These are phyloP conservation scores for Sylvilagus bachmani DNA, from an alignment of 2,113 vertebrate genomes.

Conservation along the genomic window DNA sequence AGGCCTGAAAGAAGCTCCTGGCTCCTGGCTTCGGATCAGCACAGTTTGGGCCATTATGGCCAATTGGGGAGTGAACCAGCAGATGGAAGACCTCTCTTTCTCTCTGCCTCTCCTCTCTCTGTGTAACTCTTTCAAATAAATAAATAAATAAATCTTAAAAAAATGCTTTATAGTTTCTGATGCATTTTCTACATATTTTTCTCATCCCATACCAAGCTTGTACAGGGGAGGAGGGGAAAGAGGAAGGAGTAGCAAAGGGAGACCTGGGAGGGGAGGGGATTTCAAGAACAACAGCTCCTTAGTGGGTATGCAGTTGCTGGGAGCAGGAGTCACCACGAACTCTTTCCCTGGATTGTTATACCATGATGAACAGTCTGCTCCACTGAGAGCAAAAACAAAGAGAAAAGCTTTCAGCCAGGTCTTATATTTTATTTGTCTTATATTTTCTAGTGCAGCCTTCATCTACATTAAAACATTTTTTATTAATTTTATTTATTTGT, in stretches of 20 bases:
- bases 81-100: too few relatives aligned
- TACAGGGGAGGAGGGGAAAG: too few relatives aligned
- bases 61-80: too few relatives aligned
- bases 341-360: background rate
- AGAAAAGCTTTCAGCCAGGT: background rate
- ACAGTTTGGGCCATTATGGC: too few relatives aligned
- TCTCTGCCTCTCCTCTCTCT: too few relatives aligned
- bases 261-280: background rate
- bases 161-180: background rate
- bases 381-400: constrained; percentile 4
- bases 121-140: too few relatives aligned
- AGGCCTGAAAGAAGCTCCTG: too few relatives aligned
- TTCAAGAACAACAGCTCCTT: background rate
- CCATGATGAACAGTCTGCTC: background rate
- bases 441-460: background rate
- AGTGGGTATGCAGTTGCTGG: background rate
- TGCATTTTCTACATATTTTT: background rate
- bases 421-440: background rate
- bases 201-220: background rate
- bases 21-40: too few relatives aligned
- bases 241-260: background rate
- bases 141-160: too few relatives aligned
- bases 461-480: background rate
- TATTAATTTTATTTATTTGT: too few relatives aligned
- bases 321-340: background rate